Evolutionary conservation across 2,113 vertebrate species (phyloP).

Genomic region (Sinocyclocheilus anophthalmus): DNA sequence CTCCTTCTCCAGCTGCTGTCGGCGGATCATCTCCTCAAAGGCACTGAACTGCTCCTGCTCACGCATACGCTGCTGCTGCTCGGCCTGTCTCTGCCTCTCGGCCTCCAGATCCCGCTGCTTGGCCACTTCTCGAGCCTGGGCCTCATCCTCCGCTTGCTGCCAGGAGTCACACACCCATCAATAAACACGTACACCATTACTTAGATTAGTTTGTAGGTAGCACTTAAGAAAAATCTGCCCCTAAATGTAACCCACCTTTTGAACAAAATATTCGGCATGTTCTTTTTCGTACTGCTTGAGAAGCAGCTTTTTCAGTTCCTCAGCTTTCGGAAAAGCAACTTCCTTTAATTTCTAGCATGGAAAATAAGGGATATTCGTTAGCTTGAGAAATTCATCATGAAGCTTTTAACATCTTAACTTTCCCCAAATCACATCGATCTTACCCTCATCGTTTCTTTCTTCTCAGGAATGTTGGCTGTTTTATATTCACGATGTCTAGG

Average conservation of each 20-base stretch:
- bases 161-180: background rate
- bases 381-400: background rate
- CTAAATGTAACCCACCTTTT: conserved; percentile 76
- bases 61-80: conserved; percentile 87
- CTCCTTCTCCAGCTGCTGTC: conserved; percentile 91
- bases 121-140: conserved; percentile 62
- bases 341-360: conserved; percentile 89
- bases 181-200: background rate
- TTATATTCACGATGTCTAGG: conserved; percentile 95
- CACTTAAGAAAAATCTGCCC: background rate
- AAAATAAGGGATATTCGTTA: background rate
- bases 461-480: conserved; percentile 84
- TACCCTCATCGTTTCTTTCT: conserved; percentile 91
- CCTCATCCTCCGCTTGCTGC: conserved; percentile 78
- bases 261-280: conserved; percentile 82
- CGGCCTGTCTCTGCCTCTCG: conserved; percentile 82
- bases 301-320: conserved; percentile 90
- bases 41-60: conserved; percentile 94
- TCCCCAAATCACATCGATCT: conserved; percentile 35
- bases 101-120: conserved; percentile 71
- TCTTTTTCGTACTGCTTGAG: conserved; percentile 87
- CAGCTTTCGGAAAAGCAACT: conserved; percentile 91
- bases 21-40: conserved; percentile 96
- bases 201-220: background rate
- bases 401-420: background rate